phyloP scores from a whole-genome alignment of 2,888 invertebrate genomes.

The Watsonalla binaria region DNA sequence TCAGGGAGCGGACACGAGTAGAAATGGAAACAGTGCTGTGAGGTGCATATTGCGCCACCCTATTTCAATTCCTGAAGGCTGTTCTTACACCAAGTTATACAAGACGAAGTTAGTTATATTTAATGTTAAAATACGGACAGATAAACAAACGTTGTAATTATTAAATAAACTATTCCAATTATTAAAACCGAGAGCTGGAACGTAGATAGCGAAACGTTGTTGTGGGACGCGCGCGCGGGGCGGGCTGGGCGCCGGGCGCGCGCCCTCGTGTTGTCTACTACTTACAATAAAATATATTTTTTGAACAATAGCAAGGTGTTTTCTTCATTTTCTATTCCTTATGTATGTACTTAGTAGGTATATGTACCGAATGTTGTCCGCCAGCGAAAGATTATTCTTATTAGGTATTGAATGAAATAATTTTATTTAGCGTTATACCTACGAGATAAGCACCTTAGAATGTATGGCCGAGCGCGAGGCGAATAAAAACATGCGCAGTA shows the following conservation, averaged over 20 bases:
- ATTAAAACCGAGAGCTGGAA: conserved; percentile 75
- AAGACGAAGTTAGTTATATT: conserved; percentile 77
- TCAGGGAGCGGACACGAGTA: conserved; percentile 82
- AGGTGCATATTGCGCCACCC: conserved; percentile 77
- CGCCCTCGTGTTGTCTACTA: conserved; percentile 75
- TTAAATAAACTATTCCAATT: conserved; percentile 80
- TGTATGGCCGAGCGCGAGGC: too few species aligned
- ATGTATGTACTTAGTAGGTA: too few species aligned
- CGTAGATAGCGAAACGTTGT: conserved; percentile 76
- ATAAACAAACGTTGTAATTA: conserved; percentile 78
- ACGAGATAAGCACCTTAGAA: too few species aligned
- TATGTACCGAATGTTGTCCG: too few species aligned
- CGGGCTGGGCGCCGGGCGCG: conserved; percentile 73
- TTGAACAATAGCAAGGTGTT: conserved; percentile 65
- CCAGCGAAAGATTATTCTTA: too few species aligned
- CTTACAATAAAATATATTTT: conserved; percentile 76
- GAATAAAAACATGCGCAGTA: too few species aligned
- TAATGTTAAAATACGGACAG: conserved; percentile 76
- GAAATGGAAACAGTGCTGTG: conserved; percentile 97
- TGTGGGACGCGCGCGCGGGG: conserved; percentile 72
- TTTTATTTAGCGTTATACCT: too few species aligned
- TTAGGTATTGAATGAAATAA: too few species aligned
- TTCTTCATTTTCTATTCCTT: conserved; percentile 9
- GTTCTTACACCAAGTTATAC: conserved; percentile 80
- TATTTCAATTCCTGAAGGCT: conserved; percentile 79